phyloP scores from a whole-genome alignment of 2,113 vertebrate genomes.

The Synchiropus splendidus region DNA sequence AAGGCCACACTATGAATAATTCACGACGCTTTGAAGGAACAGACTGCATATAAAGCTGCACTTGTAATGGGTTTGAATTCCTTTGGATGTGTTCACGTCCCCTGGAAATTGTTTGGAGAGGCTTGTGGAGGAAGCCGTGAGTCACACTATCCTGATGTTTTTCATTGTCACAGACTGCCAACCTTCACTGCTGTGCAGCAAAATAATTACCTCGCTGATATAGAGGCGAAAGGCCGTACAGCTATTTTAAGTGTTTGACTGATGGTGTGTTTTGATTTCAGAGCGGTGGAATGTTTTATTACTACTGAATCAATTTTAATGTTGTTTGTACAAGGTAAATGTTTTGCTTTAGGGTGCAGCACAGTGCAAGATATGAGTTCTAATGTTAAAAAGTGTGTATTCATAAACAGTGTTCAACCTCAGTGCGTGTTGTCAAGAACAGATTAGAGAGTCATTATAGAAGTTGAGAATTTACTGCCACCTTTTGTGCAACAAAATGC shows the following conservation, averaged over 20 bases:
- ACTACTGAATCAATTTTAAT: too few species aligned
- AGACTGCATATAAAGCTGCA: conserved; percentile 43
- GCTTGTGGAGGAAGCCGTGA: conserved; percentile 48
- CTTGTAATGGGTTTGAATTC: conserved; percentile 52
- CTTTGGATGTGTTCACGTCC: conserved; percentile 41
- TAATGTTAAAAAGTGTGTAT: too few species aligned
- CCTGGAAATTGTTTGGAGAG: conserved; percentile 49
- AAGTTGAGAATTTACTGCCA: too few species aligned
- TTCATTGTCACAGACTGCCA: conserved; percentile 52
- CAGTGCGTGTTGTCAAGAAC: too few species aligned
- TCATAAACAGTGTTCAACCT: too few species aligned
- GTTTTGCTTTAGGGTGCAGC: conserved; percentile 14
- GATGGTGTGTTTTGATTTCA: conserved; percentile 36
- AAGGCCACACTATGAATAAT: conserved; percentile 49
- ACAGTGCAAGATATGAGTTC: too few species aligned
- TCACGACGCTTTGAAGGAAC: conserved; percentile 40
- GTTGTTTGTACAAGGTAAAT: conserved; percentile 25
- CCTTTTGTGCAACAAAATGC: too few species aligned
- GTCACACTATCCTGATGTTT: conserved; percentile 40
- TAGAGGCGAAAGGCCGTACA: conserved; percentile 36
- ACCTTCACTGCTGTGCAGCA: conserved; percentile 45
- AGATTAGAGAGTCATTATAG: too few species aligned
- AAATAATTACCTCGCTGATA: conserved; percentile 53
- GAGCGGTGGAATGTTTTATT: conserved; percentile 22
- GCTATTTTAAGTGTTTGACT: conserved; percentile 44